These are phyloP conservation scores for Chloropsis hardwickii DNA, from an alignment of 2,113 vertebrate genomes.

Conservation along the genomic window DNA sequence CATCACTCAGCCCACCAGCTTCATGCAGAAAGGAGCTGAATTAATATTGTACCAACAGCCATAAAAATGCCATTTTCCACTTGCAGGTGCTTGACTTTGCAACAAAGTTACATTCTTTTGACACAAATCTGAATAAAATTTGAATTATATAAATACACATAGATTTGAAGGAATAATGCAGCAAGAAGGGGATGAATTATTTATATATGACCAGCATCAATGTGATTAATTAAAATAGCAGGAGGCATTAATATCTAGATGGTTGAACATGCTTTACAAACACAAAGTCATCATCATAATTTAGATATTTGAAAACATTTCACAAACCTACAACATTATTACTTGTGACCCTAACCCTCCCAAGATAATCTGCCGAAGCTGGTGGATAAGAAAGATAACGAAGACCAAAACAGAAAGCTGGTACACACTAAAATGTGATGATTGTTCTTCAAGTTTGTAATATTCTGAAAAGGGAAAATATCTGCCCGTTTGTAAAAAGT, in stretches of 20 bases:
- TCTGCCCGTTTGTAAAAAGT: neutral
- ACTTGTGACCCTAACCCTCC: neutral
- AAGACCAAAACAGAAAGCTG: neutral
- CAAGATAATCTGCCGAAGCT: neutral
- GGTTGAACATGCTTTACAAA: neutral
- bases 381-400: neutral
- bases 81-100: neutral
- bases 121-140: neutral
- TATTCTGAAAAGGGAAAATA: neutral
- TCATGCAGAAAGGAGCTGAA: neutral
- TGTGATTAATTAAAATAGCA: conserved; percentile 16
- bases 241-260: neutral
- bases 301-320: conserved; percentile 30
- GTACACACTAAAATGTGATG: neutral
- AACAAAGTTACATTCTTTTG: neutral
- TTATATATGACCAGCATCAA: neutral
- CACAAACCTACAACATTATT: neutral
- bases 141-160: neutral
- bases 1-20: neutral
- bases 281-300: neutral
- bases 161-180: neutral
- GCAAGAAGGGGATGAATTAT: neutral
- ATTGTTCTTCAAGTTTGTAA: neutral
- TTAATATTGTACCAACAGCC: neutral
- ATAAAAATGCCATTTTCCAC: neutral